These are phyloP conservation scores for Drosophila navojoa DNA, from an alignment of 1,140 invertebrate genomes.

Conservation along the genomic window DNA sequence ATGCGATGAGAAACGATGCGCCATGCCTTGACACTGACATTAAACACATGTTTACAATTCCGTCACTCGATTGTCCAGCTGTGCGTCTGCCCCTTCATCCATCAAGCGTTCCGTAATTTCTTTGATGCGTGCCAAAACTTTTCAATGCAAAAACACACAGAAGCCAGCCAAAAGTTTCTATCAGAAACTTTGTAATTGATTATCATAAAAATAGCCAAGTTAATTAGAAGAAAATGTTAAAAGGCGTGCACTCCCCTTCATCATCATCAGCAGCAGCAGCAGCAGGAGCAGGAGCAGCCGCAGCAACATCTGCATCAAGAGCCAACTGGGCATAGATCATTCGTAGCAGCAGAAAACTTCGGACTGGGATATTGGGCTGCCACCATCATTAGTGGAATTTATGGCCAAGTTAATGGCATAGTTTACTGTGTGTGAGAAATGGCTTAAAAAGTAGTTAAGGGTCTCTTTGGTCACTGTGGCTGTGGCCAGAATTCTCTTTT, in stretches of 20 bases:
- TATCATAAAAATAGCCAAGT: slow-evolving; percentile 70
- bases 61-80: slow-evolving; percentile 40
- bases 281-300: slow-evolving; percentile 7
- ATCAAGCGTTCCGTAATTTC: slow-evolving; percentile 58
- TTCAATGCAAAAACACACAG: slow-evolving; percentile 19
- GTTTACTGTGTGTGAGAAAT: slow-evolving; percentile 48
- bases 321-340: slow-evolving; percentile 55
- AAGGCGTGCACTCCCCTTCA: slow-evolving; percentile 16
- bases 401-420: slow-evolving; percentile 59
- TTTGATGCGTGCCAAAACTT: slow-evolving; percentile 29
- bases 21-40: slow-evolving; percentile 44
- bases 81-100: slow-evolving; percentile 21
- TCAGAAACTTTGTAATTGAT: slow-evolving; percentile 74
- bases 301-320: slow-evolving; percentile 8
- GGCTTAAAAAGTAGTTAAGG: slow-evolving; percentile 54
- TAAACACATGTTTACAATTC: slow-evolving; percentile 60
- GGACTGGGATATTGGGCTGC: slow-evolving; percentile 9
- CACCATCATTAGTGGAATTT: slow-evolving; percentile 64
- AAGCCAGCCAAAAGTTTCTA: slow-evolving; percentile 54
- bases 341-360: slow-evolving; percentile 14
- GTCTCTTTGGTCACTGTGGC: background rate
- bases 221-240: slow-evolving; percentile 56
- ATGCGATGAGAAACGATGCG: too few relatives aligned
- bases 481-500: too few relatives aligned
- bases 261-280: slow-evolving; percentile 6